Evolutionary conservation across 35 echinoderm and acorn worm genomes (phyloP).

Genomic region (Lytechinus variegatus): DNA sequence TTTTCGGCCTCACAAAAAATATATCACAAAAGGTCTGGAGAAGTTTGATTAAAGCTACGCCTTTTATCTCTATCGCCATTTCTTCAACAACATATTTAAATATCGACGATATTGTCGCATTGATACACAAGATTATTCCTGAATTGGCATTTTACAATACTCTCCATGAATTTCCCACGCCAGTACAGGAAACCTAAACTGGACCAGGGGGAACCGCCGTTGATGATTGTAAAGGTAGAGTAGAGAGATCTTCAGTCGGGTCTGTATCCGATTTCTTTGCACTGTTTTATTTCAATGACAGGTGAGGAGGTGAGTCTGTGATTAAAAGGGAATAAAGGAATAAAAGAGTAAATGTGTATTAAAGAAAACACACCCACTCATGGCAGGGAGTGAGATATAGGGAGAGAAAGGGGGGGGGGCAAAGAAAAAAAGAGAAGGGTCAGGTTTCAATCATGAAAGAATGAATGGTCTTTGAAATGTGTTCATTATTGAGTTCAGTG

Average conservation of each 20-base stretch:
- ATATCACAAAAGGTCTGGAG: no score
- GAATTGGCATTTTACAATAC: not conserved
- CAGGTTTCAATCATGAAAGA: no score
- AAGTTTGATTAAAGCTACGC: no score
- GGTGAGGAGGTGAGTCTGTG: not conserved
- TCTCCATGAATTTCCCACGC: not conserved
- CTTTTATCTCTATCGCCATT: no score
- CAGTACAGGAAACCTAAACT: not conserved
- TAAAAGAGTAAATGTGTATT: not conserved
- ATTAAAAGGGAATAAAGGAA: not conserved
- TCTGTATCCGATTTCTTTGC: not conserved
- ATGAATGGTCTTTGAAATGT: no score
- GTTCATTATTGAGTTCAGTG: no score
- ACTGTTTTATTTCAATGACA: not conserved
- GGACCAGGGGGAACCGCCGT: not conserved
- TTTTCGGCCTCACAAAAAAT: no score
- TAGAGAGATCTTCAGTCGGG: not conserved
- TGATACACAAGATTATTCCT: not conserved
- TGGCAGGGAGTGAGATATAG: no score
- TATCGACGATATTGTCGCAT: not conserved
- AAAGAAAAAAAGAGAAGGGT: no score
- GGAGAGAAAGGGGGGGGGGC: no score
- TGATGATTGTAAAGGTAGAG: not conserved
- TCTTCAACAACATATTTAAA: not conserved
- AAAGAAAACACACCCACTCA: not conserved